Conservation (phyloP, 1,140 invertebrate genomes). For the Scylla paramamosain region DNA sequence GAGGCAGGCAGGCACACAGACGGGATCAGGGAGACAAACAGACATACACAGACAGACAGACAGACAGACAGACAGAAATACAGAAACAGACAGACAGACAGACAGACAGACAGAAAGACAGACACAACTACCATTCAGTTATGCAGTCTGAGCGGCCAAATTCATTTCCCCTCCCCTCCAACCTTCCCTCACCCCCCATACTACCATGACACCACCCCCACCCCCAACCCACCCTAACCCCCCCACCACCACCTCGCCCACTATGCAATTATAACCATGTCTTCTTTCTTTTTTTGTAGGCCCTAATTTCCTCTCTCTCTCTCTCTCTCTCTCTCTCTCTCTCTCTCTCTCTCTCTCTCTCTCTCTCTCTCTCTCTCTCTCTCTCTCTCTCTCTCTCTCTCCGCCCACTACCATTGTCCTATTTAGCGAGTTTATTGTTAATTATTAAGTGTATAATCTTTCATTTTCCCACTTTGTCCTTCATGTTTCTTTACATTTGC, state of each 20-base stretch:
- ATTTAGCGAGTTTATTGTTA: background rate
- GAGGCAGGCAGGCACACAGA: too few relatives aligned
- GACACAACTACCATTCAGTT: background rate
- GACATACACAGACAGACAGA: too few relatives aligned
- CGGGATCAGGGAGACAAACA: too few relatives aligned
- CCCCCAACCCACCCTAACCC: background rate
- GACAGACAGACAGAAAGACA: background rate
- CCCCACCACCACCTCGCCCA: background rate
- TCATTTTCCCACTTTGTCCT: background rate
- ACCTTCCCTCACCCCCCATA: background rate
- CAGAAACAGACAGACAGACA: background rate
- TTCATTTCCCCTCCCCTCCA: background rate
- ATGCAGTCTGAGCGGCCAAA: too few relatives aligned
- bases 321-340: too few relatives aligned
- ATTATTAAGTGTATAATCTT: constrained; percentile 29
- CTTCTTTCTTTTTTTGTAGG: background rate
- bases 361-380: constrained; percentile 42
- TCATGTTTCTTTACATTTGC: background rate
- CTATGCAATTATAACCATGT: background rate
- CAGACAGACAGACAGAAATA: background rate
- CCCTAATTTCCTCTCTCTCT: background rate
- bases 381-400: constrained; percentile 38
- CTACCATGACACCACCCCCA: background rate
- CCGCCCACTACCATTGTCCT: background rate
- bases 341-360: constrained; percentile 4